Evolutionary conservation across 2,113 vertebrate genomes (phyloP), one percentile per base, ranked within the genome.

Genomic region (Sardina pilchardus): DNA sequence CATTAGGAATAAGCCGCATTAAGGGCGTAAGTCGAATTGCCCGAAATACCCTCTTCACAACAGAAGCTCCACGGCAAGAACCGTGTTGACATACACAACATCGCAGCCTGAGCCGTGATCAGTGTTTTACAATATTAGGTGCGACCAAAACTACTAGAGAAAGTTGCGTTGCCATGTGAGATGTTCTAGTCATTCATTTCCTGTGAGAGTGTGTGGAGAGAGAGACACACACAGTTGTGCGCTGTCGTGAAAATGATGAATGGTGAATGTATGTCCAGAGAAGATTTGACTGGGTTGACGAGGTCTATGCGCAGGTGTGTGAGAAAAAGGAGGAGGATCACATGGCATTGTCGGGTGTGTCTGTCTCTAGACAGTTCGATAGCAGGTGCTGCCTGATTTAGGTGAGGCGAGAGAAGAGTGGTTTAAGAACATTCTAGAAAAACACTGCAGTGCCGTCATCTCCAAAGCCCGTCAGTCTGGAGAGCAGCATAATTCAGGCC

Each of bases 41-140:
- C 71, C 71, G 39, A 17, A 78, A 78, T 78, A 78, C 71, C 30
- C 71, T 78, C 71, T 78, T 34, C 71, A 78, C 71, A 78, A 36
- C 26, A 36, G 30, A 34, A 78, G 30, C 71, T 16, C 12, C 34
- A 17, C 71, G 10, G 4, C 71, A 78, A 30, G 8, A 30, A 34
- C 53, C 4, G 34, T 16, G 30, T 34, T 75, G 67, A 24, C 14
- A 34, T n/a, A n/a, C 59, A 9, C 21, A n/a, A 26, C 10, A 71
- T 26, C 63, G n/a, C 63, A 12, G 26, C 12, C 5, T 63, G 24
- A 63, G 1, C 63, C 5, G 59, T 63, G 59, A 63, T 5, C 9
- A 71, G 10, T 17, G 26, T 36, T 9, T 14, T 12, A 42, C 10
- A 75, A 2, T 4, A 36, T 75, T 14, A 71, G 1, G 63, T 30